These are phyloP conservation scores for Planiliza haematocheilus DNA, from an alignment of 2,113 vertebrate species.

Conservation along the genomic window DNA sequence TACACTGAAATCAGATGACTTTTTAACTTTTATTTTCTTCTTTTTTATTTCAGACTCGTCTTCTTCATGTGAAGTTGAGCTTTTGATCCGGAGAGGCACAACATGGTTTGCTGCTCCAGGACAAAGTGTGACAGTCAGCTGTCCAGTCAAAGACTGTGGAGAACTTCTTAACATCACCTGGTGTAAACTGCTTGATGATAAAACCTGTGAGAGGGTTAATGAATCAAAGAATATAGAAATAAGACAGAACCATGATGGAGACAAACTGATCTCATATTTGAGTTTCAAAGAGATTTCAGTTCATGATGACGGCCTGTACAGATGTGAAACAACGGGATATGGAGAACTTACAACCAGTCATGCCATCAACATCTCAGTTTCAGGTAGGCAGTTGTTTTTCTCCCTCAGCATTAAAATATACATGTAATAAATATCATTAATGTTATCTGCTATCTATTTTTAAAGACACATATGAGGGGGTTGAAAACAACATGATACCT, in stretches of 20 bases:
- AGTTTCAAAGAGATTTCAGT: slow-evolving; percentile 51
- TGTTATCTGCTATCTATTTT: background rate
- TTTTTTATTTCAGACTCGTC: slow-evolving; percentile 1
- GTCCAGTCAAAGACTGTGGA: slow-evolving; percentile 53
- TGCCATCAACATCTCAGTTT: slow-evolving; percentile 52
- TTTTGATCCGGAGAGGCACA: background rate
- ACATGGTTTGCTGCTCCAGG: background rate
- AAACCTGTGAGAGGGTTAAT: background rate
- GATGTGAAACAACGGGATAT: background rate
- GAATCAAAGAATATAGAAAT: background rate
- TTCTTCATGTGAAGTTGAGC: slow-evolving; percentile 4
- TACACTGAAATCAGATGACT: background rate
- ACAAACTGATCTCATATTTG: slow-evolving; percentile 31
- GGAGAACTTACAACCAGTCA: too few relatives aligned
- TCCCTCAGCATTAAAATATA: background rate
- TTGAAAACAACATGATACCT: background rate
- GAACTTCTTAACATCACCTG: slow-evolving; percentile 22
- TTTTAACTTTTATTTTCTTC: too few relatives aligned
- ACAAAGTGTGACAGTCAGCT: slow-evolving; percentile 21
- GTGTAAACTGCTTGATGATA: slow-evolving; percentile 34
- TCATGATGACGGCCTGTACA: slow-evolving; percentile 34
- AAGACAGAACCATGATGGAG: fast-evolving
- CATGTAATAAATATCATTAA: background rate
- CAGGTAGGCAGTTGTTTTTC: slow-evolving; percentile 36
- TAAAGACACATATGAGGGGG: background rate